Percentiles rank a stretch among this genome's conserved stretches.
Evolutionary conservation across 2,888 invertebrate species (phyloP).

Genomic region (Drosophila austrosaltans): DNA sequence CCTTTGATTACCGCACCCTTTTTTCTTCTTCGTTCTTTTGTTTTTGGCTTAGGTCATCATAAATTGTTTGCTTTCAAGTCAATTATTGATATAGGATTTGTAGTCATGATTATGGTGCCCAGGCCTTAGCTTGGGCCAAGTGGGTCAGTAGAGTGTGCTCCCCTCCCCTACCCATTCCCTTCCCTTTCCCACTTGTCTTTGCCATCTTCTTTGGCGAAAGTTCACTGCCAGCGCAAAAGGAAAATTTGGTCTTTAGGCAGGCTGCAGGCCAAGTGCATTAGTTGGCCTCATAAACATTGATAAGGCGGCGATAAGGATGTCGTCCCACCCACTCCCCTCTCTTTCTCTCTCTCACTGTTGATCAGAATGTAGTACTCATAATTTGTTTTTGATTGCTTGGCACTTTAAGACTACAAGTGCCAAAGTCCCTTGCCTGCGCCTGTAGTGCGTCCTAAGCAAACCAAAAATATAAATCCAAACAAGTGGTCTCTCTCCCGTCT

Average conservation of each 20-base stretch:
- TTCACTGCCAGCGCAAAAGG: constrained; percentile 61
- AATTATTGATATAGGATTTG: constrained; percentile 68
- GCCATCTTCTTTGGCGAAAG: constrained; percentile 51
- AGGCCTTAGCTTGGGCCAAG: constrained; percentile 51
- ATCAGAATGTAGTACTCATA: constrained; percentile 76
- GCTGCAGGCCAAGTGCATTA: constrained; percentile 62
- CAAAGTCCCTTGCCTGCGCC: constrained; percentile 28
- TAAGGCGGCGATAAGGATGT: constrained; percentile 45
- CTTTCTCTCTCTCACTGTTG: constrained; percentile 40
- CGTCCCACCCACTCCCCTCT: constrained; percentile 8
- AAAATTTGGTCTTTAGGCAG: not conserved
- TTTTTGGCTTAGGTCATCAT: constrained; percentile 70
- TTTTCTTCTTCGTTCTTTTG: constrained; percentile 47
- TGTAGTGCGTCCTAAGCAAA: constrained; percentile 63
- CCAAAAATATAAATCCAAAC: constrained; percentile 74
- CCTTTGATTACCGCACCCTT: constrained; percentile 79
- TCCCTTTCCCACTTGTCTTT: constrained; percentile 52
- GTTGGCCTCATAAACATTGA: constrained; percentile 50
- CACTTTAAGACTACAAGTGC: constrained; percentile 53
- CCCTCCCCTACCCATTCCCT: not conserved
- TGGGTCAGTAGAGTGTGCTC: constrained; percentile 72
- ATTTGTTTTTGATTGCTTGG: constrained; percentile 79
- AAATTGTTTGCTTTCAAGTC: constrained; percentile 79
- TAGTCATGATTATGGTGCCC: constrained; percentile 59
- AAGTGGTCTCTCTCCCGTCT: constrained; percentile 61